phyloP scores from a whole-genome alignment of 2,888 invertebrate species.

The Cryptocephalus primarius region DNA sequence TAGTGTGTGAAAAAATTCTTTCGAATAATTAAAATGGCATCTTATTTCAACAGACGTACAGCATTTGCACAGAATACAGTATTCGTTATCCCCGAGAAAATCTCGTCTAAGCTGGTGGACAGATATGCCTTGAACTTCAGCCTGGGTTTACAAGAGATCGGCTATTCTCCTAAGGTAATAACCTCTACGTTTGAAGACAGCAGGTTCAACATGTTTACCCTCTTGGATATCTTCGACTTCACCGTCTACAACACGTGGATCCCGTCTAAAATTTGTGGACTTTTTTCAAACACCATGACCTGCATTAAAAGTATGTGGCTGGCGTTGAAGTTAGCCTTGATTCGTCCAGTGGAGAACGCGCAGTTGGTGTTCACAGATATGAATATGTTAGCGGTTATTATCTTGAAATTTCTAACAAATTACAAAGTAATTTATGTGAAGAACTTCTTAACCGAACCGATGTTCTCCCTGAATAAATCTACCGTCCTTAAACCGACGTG shows the following conservation, averaged over 20 bases:
- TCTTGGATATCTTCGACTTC: slow-evolving; percentile 18
- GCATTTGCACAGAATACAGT: no score
- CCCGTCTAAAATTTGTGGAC: slow-evolving; percentile 22
- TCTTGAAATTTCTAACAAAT: slow-evolving; percentile 23
- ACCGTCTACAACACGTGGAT: slow-evolving; percentile 27
- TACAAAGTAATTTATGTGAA: slow-evolving; percentile 26
- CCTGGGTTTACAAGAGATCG: slow-evolving; percentile 22
- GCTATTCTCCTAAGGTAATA: slow-evolving; percentile 26
- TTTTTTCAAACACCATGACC: slow-evolving; percentile 15
- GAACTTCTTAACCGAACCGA: slow-evolving; percentile 19
- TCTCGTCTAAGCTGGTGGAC: slow-evolving; percentile 25
- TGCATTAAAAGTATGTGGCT: slow-evolving; percentile 23
- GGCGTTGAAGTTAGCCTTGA: slow-evolving; percentile 23
- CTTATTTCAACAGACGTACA: no score
- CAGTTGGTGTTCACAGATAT: slow-evolving; percentile 26
- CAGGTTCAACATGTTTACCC: slow-evolving; percentile 22
- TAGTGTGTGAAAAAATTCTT: no score
- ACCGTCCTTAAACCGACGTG: slow-evolving; percentile 22
- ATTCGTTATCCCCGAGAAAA: slow-evolving; percentile 22
- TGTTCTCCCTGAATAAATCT: slow-evolving; percentile 19
- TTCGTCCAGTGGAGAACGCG: slow-evolving; percentile 24
- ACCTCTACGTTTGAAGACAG: slow-evolving; percentile 16
- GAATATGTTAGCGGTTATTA: slow-evolving; percentile 22
- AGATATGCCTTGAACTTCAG: slow-evolving; percentile 28
- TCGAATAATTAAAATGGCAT: no score